Evolutionary conservation across 2,113 vertebrate species (phyloP), one percentile per base, ranked within the genome.

Genomic region (Lagopus leucura): DNA sequence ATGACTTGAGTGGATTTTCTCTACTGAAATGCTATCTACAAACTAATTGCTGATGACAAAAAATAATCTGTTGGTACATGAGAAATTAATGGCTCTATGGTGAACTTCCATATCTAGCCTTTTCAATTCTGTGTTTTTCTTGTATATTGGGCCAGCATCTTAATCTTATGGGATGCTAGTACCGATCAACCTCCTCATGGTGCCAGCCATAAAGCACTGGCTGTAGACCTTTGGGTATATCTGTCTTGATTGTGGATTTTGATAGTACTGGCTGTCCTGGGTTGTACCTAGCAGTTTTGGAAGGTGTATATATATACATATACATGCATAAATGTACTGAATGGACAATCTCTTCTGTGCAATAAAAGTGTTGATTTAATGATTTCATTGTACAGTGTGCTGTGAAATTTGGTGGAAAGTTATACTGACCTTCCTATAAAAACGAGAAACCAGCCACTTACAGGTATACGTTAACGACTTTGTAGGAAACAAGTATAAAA

Each of bases 251-350:
- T 88, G 98, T 98, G 76, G 98, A 98, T 63, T 99, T 99, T 83
- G 98, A 98, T 96, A 97, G 98, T 14, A 98, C 98, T 60, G 95
- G 98, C 17, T 98, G 97, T 67, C 98, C 98, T 73, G 97, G 98
- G 70, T 93, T 98, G 42, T 98, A 98, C 98, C 34, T 98, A 99
- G 52, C 98, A 98, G 38, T 98, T 98, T 81, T 98, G 98, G 98
- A 99, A 99, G 97, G 98, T 43, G 55, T 64, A 24, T 81, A 6
- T 32, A 13, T 13, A 6, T 48, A 27, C 32, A 16, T 45, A 13
- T 38, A 21, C 48, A 8, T 64, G 22, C 32, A 22, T 66, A 18
- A 32, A 15, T n/a, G 20, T 40, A 50, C 55, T 48, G 12, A 55
- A 50, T 18, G 15, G 79, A 67, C 8, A 69, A 63, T 57, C 42